phyloP scores from a whole-genome alignment of 2,888 invertebrate genomes.

The Folsomia candida region DNA sequence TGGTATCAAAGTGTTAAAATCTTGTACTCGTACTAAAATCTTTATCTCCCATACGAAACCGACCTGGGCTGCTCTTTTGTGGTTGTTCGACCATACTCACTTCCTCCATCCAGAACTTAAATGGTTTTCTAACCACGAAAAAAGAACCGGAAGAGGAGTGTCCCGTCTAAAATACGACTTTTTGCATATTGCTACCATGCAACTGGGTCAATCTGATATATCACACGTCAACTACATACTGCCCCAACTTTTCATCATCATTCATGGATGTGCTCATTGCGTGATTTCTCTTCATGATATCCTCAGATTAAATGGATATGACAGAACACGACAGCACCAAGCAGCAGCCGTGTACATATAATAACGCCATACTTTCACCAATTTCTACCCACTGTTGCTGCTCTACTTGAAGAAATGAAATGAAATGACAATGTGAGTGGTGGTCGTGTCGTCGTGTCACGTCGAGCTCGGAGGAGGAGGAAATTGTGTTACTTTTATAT shows the following conservation, averaged over 20 bases:
- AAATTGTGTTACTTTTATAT: neutral
- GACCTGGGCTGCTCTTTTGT: no score
- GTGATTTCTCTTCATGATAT: conserved; percentile 1
- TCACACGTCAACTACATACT: no score
- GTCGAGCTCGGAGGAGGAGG: neutral
- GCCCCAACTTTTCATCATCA: neutral
- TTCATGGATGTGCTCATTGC: conserved; percentile 3
- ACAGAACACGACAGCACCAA: neutral
- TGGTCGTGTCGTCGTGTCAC: neutral
- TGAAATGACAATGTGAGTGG: neutral
- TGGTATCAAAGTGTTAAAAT: no score
- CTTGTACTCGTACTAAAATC: no score
- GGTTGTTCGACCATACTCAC: neutral
- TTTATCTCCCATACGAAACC: no score
- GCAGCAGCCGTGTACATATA: no score
- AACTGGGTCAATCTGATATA: no score
- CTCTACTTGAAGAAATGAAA: no score
- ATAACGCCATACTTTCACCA: neutral
- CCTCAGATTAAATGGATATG: neutral
- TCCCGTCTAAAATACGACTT: no score
- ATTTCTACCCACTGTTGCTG: no score
- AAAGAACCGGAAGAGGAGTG: neutral
- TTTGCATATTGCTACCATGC: no score
- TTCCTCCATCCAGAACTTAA: neutral
- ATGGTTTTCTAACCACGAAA: neutral